Base-by-base conservation (phyloP, 2,113 vertebrate species). In the Cyanocitta stelleri region DNA sequence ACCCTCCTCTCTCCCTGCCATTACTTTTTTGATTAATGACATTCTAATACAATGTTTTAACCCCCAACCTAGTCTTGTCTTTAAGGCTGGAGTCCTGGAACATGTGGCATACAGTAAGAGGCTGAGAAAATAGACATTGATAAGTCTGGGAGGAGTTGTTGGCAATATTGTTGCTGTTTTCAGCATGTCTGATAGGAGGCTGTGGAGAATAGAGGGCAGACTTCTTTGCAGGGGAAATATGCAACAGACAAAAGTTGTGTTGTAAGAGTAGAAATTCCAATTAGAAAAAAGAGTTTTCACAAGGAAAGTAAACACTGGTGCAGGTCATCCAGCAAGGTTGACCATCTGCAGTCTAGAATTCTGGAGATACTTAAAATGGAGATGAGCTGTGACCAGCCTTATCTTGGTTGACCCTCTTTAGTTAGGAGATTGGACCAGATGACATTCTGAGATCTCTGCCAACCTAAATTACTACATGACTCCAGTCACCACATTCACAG, bases 21-120 rank as follows among this genome's bases (percentile, higher is more conserved):
- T 37, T 75, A 39, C 54, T 24, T 49, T 77, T n/a, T 33, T 32
- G 9, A 63, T 94, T 78, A 85, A 63, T 83, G 58, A 8, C 17
- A n/a, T 43, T 76, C 52, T 72, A 72, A 59, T 79, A 30, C 27
- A 46, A 0, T 59, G 20, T 63, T 90, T 63, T 73, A 76, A 91
- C 22, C 23, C 39, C 16, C 16, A 56, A 0, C 8, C 16, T 39
- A 30, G 21, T 49, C 9, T 55, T 7, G 13, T 43, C n/a, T 63
- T 73, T 26, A 72, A 64, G 66, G 12, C 39, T 85, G 43, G 33
- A 54, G 18, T 63, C 13, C 26, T 72, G 30, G 20, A 75, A 22
- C 18, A 29, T 0, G 0, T 21, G 39, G 27, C 6, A 21, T 78
- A 33, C 13, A 43, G 6, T n/a, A 62, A 85, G n/a, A 49, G 51